Percentiles rank a stretch among this genome's conserved stretches.
phyloP scores from a whole-genome alignment of 2,113 vertebrate species.

The Cololabis saira region DNA sequence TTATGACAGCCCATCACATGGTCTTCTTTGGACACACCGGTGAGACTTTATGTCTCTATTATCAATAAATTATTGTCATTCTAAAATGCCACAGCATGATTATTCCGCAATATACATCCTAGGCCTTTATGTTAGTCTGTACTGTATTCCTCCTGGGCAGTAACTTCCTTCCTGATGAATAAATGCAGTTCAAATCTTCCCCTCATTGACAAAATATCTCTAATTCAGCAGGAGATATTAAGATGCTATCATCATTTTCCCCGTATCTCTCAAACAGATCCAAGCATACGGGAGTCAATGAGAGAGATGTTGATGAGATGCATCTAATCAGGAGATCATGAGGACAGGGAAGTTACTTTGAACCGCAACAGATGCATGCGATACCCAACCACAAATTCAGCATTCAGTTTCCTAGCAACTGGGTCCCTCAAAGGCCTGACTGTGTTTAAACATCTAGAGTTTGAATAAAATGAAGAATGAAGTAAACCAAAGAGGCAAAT shows the following conservation, averaged over 20 bases:
- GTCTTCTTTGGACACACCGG: constrained; percentile 20
- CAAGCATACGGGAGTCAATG: not conserved
- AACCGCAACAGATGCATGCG: constrained; percentile 48
- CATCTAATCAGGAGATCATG: constrained; percentile 59
- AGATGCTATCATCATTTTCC: constrained; percentile 4
- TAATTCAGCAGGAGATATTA: constrained; percentile 3
- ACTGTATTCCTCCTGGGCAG: not conserved
- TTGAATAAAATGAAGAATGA: constrained; percentile 38
- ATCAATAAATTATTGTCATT: too few species aligned
- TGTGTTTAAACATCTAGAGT: constrained; percentile 55
- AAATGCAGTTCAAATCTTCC: constrained; percentile 1
- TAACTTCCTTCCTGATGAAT: not conserved
- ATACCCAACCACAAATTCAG: constrained; percentile 48
- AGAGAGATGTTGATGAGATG: constrained; percentile 48
- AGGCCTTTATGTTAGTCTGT: constrained; percentile 2
- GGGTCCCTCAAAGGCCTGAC: constrained; percentile 56
- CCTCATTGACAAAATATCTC: constrained; percentile 9
- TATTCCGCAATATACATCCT: not conserved
- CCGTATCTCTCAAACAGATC: constrained; percentile 17
- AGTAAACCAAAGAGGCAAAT: constrained; percentile 8
- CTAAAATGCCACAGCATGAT: not conserved
- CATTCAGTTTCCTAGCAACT: constrained; percentile 77
- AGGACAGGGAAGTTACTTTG: constrained; percentile 50
- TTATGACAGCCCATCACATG: constrained; percentile 10
- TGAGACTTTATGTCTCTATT: not conserved